Base-by-base conservation (phyloP, 1,140 invertebrate species). In the Orius laevigatus region DNA sequence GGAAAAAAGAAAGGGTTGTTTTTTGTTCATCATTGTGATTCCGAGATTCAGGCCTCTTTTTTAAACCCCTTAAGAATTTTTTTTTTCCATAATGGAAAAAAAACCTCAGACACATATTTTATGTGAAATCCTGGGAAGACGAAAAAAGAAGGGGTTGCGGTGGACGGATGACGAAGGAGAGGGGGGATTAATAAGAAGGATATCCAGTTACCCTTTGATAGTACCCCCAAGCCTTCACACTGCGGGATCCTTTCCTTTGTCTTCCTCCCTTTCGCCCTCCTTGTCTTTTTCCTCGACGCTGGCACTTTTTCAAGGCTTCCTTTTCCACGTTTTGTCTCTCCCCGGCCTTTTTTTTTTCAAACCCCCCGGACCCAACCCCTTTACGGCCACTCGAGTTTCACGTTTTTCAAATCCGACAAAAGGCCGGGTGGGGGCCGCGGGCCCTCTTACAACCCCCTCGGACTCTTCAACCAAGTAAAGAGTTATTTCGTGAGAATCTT, bases 181-280 rank as follows among this genome's bases (percentile, higher is more conserved):
- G 12, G 35, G 34, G 33, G 46, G 33, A 36, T 47, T 36, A 47
- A 39, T 39, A 39, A 38, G 35, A 25, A 49, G 47, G 47, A 49
- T 49, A 49, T 49, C 47, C 35, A 40, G 47, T 49, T 49, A 49
- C 47, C 38, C 47, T 49, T 40, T 40, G 47, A 39, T 36, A 36
- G 46, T 20, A 11, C 31, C 46, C 45, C 46, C 18, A 15, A 31
- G 32, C 32, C 46, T 25, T 25, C 19, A 31, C 12, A 46, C 19
- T 25, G 16, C 18, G 19, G 25, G 19, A 15, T 47, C 32, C 12
- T 35, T 33, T 36, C 20, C 14, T 16, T 11, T 18, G 15, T 9
- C 33, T 14, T 36, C 36, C 48, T 16, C 31, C 14, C 11, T 36
- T 19, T 32, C 10, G 8, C 25, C n/a, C 19, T 31, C 43, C 43